Evolutionary conservation across 2,113 vertebrate genomes (phyloP), one percentile per base, ranked within the genome.

Genomic region (Embiotoca jacksoni): DNA sequence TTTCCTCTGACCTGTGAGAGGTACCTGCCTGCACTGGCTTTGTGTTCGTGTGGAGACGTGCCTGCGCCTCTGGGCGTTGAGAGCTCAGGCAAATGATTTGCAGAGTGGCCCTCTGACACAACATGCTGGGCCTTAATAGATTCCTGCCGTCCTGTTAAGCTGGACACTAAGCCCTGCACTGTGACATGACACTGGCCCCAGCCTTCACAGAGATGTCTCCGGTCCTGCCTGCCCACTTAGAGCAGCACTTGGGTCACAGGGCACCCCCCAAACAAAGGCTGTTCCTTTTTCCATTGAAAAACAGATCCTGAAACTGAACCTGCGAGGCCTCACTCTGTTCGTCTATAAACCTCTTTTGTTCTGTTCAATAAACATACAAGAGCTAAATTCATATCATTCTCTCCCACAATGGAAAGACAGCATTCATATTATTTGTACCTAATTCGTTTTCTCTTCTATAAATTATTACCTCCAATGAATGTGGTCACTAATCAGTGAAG

Each of bases 41-140:
- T 72, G 62, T 36, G 76, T 78, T 89, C 90, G n/a, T 84, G 91
- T 88, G 75, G 69, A 77, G 89, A 89, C 91, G 46, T 91, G 89
- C 62, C 85, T 77, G 5, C 2, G 72, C 88, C 89, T 86, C 65
- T 78, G 68, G 86, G 88, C 52, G 44, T 55, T 69, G 57, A 80
- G 62, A 73, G 73, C 75, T 84, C 82, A 85, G 55, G 55, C 81
- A 78, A 81, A 89, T 88, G 78, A 91, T 89, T 89, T 83, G 86
- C 85, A 86, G 82, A 87, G 56, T 72, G 74, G 80, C 83, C 85
- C 78, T 76, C 84, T 86, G 82, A 92, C 90, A 89, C 69, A 77
- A 75, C 73, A 81, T 76, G 85, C 85, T 78, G 84, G 81, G 83
- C 55, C 74, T 8, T 85, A 87, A 90, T 86, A 86, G 88, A 90